A percentile compares a stretch with the other conserved stretches of the same genome.
Evolutionary conservation across 2,113 vertebrate species (phyloP).

Genomic region (Alligator sinensis): DNA sequence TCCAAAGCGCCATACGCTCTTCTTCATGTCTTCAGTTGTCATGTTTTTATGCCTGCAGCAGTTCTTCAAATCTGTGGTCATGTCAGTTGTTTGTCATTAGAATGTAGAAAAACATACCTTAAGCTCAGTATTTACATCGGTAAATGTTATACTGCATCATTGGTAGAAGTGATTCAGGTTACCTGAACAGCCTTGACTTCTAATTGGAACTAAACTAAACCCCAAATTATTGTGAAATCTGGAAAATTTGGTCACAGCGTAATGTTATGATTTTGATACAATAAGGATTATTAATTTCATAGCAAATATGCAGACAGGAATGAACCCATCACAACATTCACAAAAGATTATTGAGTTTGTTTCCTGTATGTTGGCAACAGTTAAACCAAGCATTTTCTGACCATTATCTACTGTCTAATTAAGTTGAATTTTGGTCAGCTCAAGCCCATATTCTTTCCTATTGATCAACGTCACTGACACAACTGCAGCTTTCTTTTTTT

Average conservation of each 20-base stretch:
- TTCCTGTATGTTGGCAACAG: no score
- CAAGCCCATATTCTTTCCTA: no score
- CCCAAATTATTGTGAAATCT: not conserved
- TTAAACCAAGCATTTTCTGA: no score
- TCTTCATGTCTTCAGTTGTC: not conserved
- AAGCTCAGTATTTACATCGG: not conserved
- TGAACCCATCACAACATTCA: no score
- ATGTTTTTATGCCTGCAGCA: not conserved
- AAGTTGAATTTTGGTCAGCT: no score
- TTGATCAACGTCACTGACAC: no score
- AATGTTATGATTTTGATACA: no score
- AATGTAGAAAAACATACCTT: not conserved
- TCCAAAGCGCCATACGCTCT: not conserved
- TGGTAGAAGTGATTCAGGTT: not conserved
- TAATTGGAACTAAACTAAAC: not conserved
- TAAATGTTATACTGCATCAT: not conserved
- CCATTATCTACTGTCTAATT: no score
- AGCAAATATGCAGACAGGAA: no score
- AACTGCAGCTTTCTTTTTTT: no score
- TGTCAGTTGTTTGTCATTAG: not conserved
- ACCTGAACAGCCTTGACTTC: not conserved
- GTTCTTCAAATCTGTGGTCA: not conserved
- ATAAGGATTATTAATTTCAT: no score
- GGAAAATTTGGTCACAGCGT: not conserved
- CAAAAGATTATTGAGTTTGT: no score